phyloP scores from a whole-genome alignment of 2,797 vertebrate species.

The Oreochromis grahami region DNA sequence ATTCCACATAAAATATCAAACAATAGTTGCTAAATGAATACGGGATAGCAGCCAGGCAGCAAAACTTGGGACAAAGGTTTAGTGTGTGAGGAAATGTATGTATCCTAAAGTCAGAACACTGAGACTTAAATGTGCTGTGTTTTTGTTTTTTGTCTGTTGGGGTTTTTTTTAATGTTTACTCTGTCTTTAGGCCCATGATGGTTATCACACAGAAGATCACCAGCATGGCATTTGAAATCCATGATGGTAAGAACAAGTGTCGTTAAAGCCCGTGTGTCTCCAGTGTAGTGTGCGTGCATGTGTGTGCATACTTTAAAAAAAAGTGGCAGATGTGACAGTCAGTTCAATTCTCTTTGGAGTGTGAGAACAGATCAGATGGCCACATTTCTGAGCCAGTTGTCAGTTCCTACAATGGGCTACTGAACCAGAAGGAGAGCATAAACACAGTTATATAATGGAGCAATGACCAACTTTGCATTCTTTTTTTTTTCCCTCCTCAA shows the following conservation, averaged over 20 bases:
- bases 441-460: conserved; percentile 47
- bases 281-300: background rate
- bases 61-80: background rate
- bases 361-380: conserved; percentile 21
- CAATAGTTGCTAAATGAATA: background rate
- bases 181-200: conserved; percentile 89
- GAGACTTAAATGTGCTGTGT: background rate
- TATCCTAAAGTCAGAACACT: background rate
- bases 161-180: background rate
- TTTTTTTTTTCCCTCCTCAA: background rate
- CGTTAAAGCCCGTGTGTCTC: background rate
- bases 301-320: background rate
- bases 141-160: background rate
- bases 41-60: background rate
- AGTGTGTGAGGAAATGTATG: background rate
- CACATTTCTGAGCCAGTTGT: conserved; percentile 18
- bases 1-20: background rate
- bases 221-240: conserved; percentile 93
- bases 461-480: background rate
- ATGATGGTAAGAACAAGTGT: conserved; percentile 85
- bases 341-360: conserved; percentile 19
- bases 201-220: conserved; percentile 99
- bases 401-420: conserved; percentile 18
- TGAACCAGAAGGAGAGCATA: conserved; percentile 42
- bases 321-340: background rate